Conservation (phyloP, 1,140 invertebrate genomes). For the Drosophila murphyi region DNA sequence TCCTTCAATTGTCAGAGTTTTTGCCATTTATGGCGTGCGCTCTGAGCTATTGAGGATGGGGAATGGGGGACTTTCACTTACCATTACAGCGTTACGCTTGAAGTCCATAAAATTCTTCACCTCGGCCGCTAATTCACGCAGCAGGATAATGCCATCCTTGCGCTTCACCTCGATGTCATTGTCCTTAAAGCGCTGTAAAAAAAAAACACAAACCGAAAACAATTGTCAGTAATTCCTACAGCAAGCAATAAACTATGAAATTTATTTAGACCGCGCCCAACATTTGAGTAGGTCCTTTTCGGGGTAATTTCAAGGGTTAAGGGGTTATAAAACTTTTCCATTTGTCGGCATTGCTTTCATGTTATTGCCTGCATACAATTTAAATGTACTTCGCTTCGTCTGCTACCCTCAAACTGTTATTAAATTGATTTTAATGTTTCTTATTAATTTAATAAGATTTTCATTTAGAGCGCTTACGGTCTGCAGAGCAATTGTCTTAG, state of each 20-base stretch:
- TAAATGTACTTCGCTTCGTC: slow-evolving; percentile 45
- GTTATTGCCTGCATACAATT: slow-evolving; percentile 57
- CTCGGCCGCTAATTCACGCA: slow-evolving; percentile 92
- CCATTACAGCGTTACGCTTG: slow-evolving; percentile 95
- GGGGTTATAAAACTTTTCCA: slow-evolving; percentile 64
- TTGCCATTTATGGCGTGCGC: slow-evolving; percentile 36
- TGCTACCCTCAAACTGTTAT: slow-evolving; percentile 55
- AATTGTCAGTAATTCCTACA: slow-evolving; percentile 37
- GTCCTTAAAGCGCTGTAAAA: slow-evolving; percentile 91
- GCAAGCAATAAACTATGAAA: slow-evolving; percentile 63
- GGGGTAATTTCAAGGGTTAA: slow-evolving; percentile 48
- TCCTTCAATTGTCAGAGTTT: slow-evolving; percentile 53
- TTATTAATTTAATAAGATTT: slow-evolving; percentile 68
- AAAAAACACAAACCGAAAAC: slow-evolving; percentile 57
- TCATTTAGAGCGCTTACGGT: slow-evolving; percentile 10
- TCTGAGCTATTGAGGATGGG: slow-evolving; percentile 60
- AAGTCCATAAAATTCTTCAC: slow-evolving; percentile 96
- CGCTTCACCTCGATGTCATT: slow-evolving; percentile 89
- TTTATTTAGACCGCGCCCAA: slow-evolving; percentile 42
- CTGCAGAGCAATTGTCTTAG: slow-evolving; percentile 24
- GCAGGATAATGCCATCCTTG: slow-evolving; percentile 92
- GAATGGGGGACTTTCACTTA: slow-evolving; percentile 85
- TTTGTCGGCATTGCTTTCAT: slow-evolving; percentile 34
- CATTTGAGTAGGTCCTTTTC: background rate
- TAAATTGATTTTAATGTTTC: slow-evolving; percentile 60